Base-by-base conservation (phyloP, 2,113 vertebrate genomes). In the Arvicanthis niloticus region DNA sequence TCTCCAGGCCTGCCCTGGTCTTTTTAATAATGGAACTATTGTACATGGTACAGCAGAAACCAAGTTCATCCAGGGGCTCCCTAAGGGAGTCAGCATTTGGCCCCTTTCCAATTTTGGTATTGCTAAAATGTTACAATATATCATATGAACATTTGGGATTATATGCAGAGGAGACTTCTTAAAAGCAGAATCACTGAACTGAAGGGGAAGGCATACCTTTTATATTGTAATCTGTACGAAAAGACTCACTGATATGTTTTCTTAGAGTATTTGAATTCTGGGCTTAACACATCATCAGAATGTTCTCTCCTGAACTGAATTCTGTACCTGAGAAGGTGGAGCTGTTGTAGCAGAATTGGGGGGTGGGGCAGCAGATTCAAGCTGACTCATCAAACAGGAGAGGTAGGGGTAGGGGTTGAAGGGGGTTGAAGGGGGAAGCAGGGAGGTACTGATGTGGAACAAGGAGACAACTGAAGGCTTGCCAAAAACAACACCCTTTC, bases 401-500 rank as follows among this genome's bases (percentile, higher is more conserved):
- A 94, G 53, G 13, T n/a, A 65, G 31, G 82, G 29, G 8, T 56
- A 85, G 65, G 68, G 37, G 42, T 87, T 73, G 10, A 8, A 62
- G 88, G 65, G 68, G 37, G 42, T 87, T 73, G 10, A 87, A 91
- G 78, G 51, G 82, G 51, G 56, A 91, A 45, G 42, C 51, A 29
- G 19, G 75, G 62, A 90, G 77, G 77, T 89, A 84, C 29, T 56
- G 89, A 86, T 70, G 24, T 56, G 93, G 94, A 87, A 37, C 86
- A 91, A 91, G 87, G 58, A 96, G 70, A 94, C 70, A 62, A 29
- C 7, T 97, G 98, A 97, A 95, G 24, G 70, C 0, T 16, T 91
- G 96, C 97, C 96, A 89, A 48, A 80, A 88, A 62, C 92, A 94
- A 48, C 91, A 81, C 94, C 91, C 96, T 98, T 97, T 97, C 89